Conservation (phyloP, 1,140 invertebrate genomes). For the Oncopodura yosiiana region DNA sequence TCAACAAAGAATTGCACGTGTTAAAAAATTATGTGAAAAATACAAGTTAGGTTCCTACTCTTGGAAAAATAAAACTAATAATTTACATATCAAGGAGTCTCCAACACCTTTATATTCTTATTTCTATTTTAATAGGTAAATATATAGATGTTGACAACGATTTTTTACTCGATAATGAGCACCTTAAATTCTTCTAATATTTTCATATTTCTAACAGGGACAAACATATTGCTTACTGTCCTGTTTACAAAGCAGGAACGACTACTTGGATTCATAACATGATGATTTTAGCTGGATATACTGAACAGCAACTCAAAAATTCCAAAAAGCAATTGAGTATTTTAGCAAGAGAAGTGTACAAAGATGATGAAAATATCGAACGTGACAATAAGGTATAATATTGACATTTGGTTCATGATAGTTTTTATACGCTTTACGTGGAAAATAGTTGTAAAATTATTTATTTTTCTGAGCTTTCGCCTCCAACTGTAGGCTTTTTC, state of each 20-base stretch:
- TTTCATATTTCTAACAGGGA: constrained; percentile 12
- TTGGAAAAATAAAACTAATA: constrained; percentile 28
- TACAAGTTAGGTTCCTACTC: constrained; percentile 43
- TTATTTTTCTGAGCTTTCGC: too few species aligned
- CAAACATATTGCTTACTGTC: constrained; percentile 45
- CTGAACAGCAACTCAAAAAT: constrained; percentile 38
- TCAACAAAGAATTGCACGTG: too few species aligned
- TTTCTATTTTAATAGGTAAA: constrained; percentile 46
- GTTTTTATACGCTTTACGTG: neutral
- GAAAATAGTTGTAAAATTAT: too few species aligned
- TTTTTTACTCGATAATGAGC: too few species aligned
- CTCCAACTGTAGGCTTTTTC: too few species aligned
- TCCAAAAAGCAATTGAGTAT: constrained; percentile 41
- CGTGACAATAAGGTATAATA: constrained; percentile 25
- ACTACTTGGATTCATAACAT: constrained; percentile 48
- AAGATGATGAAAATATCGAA: constrained; percentile 40
- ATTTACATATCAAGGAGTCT: constrained; percentile 42
- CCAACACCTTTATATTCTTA: constrained; percentile 46
- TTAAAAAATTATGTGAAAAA: constrained; percentile 40
- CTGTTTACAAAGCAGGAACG: constrained; percentile 49
- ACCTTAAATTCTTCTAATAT: too few species aligned
- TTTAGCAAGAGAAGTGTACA: constrained; percentile 42
- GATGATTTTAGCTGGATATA: constrained; percentile 45
- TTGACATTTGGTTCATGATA: neutral
- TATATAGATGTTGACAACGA: constrained; percentile 8